These are phyloP conservation scores for Simalia tracyae DNA, from an alignment of 2,797 vertebrate genomes.

Conservation along the genomic window DNA sequence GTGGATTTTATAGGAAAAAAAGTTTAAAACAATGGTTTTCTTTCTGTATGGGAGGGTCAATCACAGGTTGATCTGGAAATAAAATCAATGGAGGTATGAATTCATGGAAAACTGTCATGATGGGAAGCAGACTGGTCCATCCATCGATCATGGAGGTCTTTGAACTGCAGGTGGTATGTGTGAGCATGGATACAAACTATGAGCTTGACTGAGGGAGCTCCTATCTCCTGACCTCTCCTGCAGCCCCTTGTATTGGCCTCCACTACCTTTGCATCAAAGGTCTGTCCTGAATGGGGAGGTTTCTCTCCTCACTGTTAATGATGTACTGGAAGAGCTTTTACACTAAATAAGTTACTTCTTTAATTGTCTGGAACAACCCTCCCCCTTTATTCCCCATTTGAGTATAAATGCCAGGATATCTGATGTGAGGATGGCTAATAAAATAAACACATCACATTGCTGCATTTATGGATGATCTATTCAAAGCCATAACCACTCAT, in stretches of 20 bases:
- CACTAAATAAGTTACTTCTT: neutral
- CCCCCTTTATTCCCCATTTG: accelerated
- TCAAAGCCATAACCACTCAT: neutral
- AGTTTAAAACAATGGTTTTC: neutral
- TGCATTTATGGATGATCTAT: conserved; percentile 6
- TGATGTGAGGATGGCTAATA: neutral
- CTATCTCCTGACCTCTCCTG: neutral
- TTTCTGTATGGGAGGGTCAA: neutral
- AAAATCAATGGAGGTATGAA: neutral
- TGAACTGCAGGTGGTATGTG: neutral
- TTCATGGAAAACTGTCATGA: neutral
- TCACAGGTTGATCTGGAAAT: neutral
- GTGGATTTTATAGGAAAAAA: neutral
- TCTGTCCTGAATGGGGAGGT: neutral
- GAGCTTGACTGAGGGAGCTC: neutral
- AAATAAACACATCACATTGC: neutral
- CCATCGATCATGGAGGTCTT: neutral
- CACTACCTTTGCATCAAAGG: neutral
- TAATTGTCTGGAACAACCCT: neutral
- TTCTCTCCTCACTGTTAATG: neutral
- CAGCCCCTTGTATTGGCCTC: too few species aligned
- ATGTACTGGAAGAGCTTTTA: neutral
- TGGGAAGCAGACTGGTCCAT: neutral
- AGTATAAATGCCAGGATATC: neutral
- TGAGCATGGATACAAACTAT: neutral